phyloP scores from a whole-genome alignment of 2,113 vertebrate species.

The Charadrius vociferus region DNA sequence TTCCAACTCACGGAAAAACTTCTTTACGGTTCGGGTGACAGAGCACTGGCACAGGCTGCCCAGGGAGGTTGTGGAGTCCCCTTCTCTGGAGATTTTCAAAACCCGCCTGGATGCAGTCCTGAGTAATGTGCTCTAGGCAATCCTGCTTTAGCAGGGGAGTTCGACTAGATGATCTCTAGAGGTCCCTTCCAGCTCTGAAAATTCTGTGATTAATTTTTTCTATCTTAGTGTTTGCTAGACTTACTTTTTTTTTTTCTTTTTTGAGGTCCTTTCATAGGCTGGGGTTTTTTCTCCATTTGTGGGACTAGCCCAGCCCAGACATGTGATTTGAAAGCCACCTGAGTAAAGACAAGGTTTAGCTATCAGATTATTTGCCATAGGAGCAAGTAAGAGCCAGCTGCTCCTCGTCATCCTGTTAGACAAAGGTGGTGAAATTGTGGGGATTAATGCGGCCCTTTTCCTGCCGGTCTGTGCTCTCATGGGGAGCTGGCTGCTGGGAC shows the following conservation, averaged over 20 bases:
- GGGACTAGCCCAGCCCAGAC: not conserved
- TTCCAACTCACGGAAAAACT: too few species aligned
- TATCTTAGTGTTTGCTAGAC: not conserved
- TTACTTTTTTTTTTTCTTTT: not conserved
- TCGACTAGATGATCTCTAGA: too few species aligned
- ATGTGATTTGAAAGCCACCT: not conserved
- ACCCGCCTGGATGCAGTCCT: too few species aligned
- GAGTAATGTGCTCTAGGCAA: too few species aligned
- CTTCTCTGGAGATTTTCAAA: too few species aligned
- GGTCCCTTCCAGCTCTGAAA: too few species aligned
- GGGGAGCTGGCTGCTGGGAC: not conserved
- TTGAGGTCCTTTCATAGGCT: not conserved
- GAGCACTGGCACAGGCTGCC: too few species aligned
- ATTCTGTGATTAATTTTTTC: too few species aligned
- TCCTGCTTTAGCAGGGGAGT: too few species aligned
- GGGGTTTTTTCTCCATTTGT: not conserved
- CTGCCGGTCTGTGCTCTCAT: accelerated
- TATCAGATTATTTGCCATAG: not conserved
- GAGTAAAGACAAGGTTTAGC: not conserved
- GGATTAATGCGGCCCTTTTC: not conserved
- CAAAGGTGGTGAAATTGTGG: not conserved
- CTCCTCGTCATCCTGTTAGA: not conserved
- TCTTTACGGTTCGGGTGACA: too few species aligned
- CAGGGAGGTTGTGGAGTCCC: too few species aligned
- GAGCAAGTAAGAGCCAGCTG: not conserved